Base-by-base conservation (phyloP, 2,888 invertebrate species). In the Drosophila suboccidentalis region DNA sequence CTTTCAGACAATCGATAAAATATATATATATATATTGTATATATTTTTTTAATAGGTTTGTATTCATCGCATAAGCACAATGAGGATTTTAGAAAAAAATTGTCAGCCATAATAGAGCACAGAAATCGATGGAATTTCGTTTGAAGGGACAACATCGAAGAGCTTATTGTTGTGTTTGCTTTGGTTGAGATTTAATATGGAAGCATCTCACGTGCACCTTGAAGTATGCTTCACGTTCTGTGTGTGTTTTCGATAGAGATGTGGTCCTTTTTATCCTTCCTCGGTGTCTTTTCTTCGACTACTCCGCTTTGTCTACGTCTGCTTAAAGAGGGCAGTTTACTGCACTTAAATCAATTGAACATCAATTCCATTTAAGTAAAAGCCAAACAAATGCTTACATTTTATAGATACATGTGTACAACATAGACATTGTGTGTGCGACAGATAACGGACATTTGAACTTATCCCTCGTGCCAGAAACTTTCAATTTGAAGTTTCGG, bases 341-440 rank as follows among this genome's bases (percentile, higher is more conserved):
- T 70, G 76, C 88, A 84, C 83, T 84, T 82, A 77, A 85, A 74
- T 60, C 84, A 81, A 89, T 84, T 81, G 81, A 73, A 87, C 86
- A 79, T 83, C 81, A 77, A 86, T 84, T 85, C 83, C 71, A 85
- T 85, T 84, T 78, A 89, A 78, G 77, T 89, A 77, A 87, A 83
- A 83, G 89, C 78, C 69, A 62, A 71, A 77, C 77, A 85, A 87
- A 77, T 87, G 75, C 75, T 70, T 73, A 47, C 61, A 46, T 41
- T 70, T 72, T 29, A 26, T 26, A 26, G 26, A 26, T 26, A 26
- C 26, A 8, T 29, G 1, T 26, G 6, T 5, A 5, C 26, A 26
- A 26, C 26, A 26, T 26, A 5, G 5, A 26, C 29, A 29, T 8
- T 29, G 22, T 41, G 36, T 54, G 22, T 49, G 44, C 49, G 22